Base-by-base conservation (phyloP, 2,888 invertebrate species). In the Limnephilus auricula region DNA sequence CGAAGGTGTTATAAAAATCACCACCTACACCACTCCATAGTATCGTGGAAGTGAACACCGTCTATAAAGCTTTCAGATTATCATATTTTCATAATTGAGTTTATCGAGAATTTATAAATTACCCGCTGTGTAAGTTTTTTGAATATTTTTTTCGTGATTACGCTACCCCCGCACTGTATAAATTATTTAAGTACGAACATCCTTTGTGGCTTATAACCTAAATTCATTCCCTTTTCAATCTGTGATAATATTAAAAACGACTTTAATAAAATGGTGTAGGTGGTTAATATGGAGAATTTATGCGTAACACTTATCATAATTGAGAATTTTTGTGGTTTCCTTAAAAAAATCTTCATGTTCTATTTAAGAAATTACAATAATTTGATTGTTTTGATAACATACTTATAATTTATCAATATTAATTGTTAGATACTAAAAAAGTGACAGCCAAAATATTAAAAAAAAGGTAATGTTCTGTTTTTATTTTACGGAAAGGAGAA, bases 51-150 rank as follows among this genome's bases (percentile, higher is more conserved):
- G 32, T 32, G 65, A 87, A 30, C 2, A 45, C 15, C 87, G n/a
- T 32, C 65, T 65, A 31, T 50, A 87, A 87, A 87, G 65, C 50
- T 87, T 87, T 87, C 18, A 18, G 87, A 87, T 87, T 87, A 32
- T 87, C 87, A 87, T 87, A 87, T 87, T 87, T 87, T 87, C 25
- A 65, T 87, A 87, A 87, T 87, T 65, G 87, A 87, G 87, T 87
- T 65, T 87, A 87, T 87, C 87, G 65, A 87, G 87, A 87, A 50
- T 87, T 87, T 87, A 65, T 87, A 31, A 87, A 87, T 65, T 65
- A 65, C 65, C 50, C 31, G 87, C 65, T 34, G 30, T 40, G 40
- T 65, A 50, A 87, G 87, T 87, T 87, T 87, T 87, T 25, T 65
- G 65, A 87, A 87, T 87, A 87, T 65, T 18, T 87, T n/a, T 87